A percentile compares a stretch with the other conserved stretches of the same genome.
These are phyloP conservation scores for Sesamia inferens DNA, from an alignment of 2,888 invertebrate genomes.

Conservation along the genomic window DNA sequence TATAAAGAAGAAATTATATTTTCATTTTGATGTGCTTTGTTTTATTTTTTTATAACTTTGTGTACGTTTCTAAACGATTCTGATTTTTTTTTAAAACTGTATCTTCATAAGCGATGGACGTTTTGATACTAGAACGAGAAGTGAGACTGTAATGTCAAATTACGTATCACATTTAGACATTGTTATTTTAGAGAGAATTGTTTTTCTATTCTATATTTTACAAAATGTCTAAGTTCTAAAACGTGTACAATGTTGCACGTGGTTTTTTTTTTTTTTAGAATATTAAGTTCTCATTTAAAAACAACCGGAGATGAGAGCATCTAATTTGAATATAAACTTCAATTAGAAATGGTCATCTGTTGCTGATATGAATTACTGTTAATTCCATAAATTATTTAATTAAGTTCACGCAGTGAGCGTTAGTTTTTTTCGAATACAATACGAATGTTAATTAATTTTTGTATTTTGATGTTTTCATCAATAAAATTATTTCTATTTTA, in stretches of 20 bases:
- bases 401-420: no score
- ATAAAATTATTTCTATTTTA: no score
- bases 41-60: constrained; percentile 9
- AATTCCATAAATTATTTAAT: constrained; percentile 1
- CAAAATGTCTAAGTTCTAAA: no score
- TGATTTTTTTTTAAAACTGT: not conserved
- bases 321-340: constrained; percentile 19
- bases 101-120: not conserved
- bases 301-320: not conserved
- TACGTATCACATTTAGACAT: not conserved
- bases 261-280: not conserved
- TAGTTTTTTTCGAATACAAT: not conserved
- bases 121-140: not conserved
- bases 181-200: no score
- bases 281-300: constrained; percentile 15
- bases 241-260: not conserved
- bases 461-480: not conserved
- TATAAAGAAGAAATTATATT: constrained; percentile 36
- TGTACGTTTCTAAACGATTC: constrained; percentile 1
- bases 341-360: constrained; percentile 7
- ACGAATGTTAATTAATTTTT: no score
- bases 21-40: constrained; percentile 28
- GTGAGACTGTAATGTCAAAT: not conserved
- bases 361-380: not conserved
- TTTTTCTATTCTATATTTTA: no score